Conservation (phyloP, 2,888 invertebrate genomes). For the Drosophila quasianomalipes region DNA sequence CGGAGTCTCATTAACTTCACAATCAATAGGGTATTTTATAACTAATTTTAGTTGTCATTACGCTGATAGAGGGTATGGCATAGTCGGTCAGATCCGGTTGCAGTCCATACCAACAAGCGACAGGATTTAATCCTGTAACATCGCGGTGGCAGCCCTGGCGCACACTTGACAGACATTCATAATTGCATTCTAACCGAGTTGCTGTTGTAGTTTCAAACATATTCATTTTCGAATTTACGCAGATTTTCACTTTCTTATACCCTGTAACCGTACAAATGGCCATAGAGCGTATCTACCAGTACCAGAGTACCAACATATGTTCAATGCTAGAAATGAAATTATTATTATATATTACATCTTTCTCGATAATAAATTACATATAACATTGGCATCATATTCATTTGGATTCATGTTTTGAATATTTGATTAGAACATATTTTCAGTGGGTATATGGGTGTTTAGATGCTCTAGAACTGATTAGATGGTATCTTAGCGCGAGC, state of each 20-base stretch:
- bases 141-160: neutral
- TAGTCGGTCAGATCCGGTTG: neutral
- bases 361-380: neutral
- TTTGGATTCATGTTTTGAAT: neutral
- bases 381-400: neutral
- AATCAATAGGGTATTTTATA: neutral
- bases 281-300: neutral
- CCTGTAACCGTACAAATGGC: too few species aligned
- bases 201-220: slow-evolving; percentile 8
- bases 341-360: too few species aligned
- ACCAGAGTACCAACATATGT: neutral
- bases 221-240: slow-evolving; percentile 6
- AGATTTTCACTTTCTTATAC: slow-evolving; percentile 17
- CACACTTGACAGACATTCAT: neutral
- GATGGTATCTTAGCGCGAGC: neutral
- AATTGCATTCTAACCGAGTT: neutral
- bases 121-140: neutral
- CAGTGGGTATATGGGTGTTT: neutral
- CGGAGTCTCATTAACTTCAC: neutral
- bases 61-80: neutral
- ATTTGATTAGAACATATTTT: neutral
- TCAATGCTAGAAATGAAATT: too few species aligned
- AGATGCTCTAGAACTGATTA: neutral
- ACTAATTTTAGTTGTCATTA: neutral
- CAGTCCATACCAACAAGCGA: neutral